Evolutionary conservation across 2,113 vertebrate genomes (phyloP).

Genomic region (Plotosus lineatus): DNA sequence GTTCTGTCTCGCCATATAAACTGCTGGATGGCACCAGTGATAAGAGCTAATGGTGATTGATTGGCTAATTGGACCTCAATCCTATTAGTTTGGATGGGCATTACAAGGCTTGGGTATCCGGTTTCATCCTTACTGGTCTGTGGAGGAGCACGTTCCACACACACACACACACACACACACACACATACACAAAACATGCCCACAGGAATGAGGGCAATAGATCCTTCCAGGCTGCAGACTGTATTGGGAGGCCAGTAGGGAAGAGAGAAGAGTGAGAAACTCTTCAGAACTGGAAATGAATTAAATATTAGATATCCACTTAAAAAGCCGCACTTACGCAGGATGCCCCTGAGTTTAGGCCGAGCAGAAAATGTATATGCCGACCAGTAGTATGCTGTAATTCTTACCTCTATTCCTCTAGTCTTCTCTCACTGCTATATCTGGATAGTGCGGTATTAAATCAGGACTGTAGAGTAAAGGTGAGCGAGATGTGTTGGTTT

Average conservation of each 20-base stretch:
- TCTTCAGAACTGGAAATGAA: conserved; percentile 56
- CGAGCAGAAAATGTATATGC: conserved; percentile 1
- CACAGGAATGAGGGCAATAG: background rate
- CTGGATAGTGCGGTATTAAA: background rate
- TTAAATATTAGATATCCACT: conserved; percentile 53
- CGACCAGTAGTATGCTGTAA: background rate
- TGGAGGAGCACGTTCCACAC: conserved; percentile 4
- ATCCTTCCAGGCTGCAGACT: conserved; percentile 35
- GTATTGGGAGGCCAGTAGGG: conserved; percentile 44
- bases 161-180: conserved; percentile 31
- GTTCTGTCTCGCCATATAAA: conserved; percentile 45
- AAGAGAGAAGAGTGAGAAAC: conserved; percentile 55
- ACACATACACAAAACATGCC: background rate
- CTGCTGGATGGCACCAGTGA: conserved; percentile 52
- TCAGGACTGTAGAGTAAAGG: background rate
- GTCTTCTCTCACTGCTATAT: no score
- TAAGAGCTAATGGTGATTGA: conserved; percentile 55
- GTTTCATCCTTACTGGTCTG: conserved; percentile 31
- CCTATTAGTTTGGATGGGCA: conserved; percentile 48
- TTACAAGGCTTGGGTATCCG: conserved; percentile 44
- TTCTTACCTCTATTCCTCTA: background rate
- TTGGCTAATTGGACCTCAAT: conserved; percentile 45
- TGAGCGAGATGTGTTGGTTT: background rate
- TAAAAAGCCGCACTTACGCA: conserved; percentile 37
- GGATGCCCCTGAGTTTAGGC: background rate